Base-by-base conservation (phyloP, 2,113 vertebrate species). In the Cyphomyrus plagiostoma region DNA sequence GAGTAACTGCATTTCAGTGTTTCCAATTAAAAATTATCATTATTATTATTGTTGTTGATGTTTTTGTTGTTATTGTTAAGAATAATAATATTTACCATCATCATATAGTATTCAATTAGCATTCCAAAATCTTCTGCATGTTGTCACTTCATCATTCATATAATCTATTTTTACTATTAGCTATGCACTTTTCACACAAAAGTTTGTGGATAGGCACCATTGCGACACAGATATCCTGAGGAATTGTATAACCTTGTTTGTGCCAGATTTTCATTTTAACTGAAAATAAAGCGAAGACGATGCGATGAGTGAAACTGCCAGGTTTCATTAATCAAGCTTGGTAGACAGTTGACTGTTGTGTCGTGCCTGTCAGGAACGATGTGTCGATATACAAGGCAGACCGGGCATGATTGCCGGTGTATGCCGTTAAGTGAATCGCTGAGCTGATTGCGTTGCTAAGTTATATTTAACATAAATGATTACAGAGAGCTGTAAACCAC, bases 311-410 rank as follows among this genome's bases (percentile, higher is more conserved):
- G 94, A 95, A 93, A 96, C 95, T 95, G 94, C 92, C 94, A 90
- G 58, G 91, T 93, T 93, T 95, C 94, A 95, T 96, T 93, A 95
- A 94, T 96, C 95, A 95, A 91, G 88, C 90, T 90, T 91, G 94
- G n/a, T 46, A 95, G 95, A 95, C 94, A 91, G 89, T 46, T 88
- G 92, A 94, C 94, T 95, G 94, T 96, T 95, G 93, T 92, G 92
- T 83, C 58, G 21, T 89, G 83, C 83, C 52, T 11, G 86, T 88
- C 74, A 58, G 66, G 80, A 80, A 89, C 49, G 88, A 89, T 85
- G 88, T 89, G 39, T 52, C 19, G 17, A 10, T 9, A 4, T 21
- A 26, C 30, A 9, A 10, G n/a, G 35, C 30, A 23, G 19, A 30
- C 52, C 13, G 9, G 30, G 2, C 3, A 7, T 87, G 35, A 35